Conservation (phyloP, 2,113 vertebrate species). For the Lontra canadensis region DNA sequence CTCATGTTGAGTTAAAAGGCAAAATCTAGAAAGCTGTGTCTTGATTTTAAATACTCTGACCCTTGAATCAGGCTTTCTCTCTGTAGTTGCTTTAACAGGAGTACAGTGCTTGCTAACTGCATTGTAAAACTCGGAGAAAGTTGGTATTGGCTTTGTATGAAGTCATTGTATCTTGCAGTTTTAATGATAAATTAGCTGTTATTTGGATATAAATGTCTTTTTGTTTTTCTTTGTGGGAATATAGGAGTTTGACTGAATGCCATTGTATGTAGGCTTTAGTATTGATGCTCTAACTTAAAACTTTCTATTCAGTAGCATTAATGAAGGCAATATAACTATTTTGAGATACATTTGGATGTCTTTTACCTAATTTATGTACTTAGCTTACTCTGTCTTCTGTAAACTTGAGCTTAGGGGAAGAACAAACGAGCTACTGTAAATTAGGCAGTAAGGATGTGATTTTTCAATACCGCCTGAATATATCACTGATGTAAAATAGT, state of each 20-base stretch:
- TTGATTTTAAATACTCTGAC: not conserved
- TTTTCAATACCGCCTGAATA: not conserved
- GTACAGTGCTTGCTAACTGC: not conserved
- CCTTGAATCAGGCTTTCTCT: not conserved
- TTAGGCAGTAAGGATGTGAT: not conserved
- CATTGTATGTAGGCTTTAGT: not conserved
- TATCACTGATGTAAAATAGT: conserved; percentile 5
- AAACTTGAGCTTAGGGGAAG: not conserved
- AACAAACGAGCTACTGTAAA: not conserved
- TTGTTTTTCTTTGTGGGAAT: not conserved
- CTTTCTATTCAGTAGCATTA: not conserved
- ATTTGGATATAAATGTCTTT: not conserved
- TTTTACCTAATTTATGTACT: not conserved
- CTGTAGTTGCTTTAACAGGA: not conserved
- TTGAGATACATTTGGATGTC: not conserved
- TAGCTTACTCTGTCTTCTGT: not conserved
- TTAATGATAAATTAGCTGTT: not conserved
- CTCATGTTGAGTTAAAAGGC: not conserved
- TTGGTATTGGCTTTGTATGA: not conserved
- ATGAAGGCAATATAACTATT: not conserved
- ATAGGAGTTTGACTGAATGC: not conserved
- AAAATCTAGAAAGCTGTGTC: not conserved
- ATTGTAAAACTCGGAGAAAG: not conserved
- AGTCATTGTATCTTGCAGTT: not conserved
- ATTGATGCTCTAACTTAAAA: not conserved